phyloP scores from a whole-genome alignment of 2,797 vertebrate species.

The Acipenser transmontanus region DNA sequence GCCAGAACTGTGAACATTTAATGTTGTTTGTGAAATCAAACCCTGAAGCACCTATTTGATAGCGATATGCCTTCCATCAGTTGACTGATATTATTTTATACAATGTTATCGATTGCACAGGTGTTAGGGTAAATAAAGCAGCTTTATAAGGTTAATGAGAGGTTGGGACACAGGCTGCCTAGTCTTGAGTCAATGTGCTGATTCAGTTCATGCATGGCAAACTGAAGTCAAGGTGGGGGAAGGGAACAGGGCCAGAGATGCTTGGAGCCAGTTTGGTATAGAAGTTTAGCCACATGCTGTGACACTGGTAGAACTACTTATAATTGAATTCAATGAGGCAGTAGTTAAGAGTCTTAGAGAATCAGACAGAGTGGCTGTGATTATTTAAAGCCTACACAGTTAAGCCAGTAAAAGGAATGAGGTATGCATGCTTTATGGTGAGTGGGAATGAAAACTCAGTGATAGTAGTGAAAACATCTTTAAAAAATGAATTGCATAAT shows the following conservation, averaged over 20 bases:
- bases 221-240: background rate
- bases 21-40: too few species aligned
- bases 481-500: too few species aligned
- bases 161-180: background rate
- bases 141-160: background rate
- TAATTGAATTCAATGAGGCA: background rate
- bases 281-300: background rate
- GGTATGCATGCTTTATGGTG: too few species aligned
- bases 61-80: too few species aligned
- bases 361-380: too few species aligned
- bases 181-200: background rate
- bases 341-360: constrained; percentile 1
- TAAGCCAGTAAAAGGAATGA: too few species aligned
- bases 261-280: constrained; percentile 1
- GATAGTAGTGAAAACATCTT: too few species aligned
- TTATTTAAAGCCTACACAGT: too few species aligned
- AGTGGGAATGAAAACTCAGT: too few species aligned
- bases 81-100: too few species aligned
- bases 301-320: background rate
- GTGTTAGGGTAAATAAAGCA: constrained; percentile 3
- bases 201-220: background rate
- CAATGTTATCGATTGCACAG: background rate
- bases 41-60: too few species aligned
- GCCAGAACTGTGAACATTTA: too few species aligned
- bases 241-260: background rate